phyloP scores from a whole-genome alignment of 2,797 vertebrate genomes.

The Sebastiscus tertius region DNA sequence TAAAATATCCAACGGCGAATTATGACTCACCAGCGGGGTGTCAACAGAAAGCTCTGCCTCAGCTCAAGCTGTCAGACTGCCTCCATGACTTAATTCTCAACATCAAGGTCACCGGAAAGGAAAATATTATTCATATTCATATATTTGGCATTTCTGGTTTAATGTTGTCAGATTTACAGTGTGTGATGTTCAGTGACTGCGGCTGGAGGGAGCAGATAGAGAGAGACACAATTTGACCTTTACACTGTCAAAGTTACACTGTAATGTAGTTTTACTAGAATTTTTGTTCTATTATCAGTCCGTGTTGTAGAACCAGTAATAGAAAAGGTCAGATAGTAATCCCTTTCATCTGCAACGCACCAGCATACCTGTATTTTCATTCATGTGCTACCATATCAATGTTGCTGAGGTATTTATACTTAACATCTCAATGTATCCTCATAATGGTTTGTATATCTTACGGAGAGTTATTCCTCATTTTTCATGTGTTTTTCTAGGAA shows the following conservation, averaged over 20 bases:
- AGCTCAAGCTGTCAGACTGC: conserved; percentile 59
- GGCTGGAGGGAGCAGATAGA: not conserved
- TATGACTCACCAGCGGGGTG: conserved; percentile 60
- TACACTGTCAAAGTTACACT: not conserved
- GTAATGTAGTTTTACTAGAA: not conserved
- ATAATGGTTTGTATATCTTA: not conserved
- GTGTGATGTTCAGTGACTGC: not conserved
- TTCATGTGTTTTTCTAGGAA: not conserved
- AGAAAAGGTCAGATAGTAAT: not conserved
- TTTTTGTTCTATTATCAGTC: not conserved
- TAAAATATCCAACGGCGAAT: conserved; percentile 64
- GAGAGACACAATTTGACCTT: conserved; percentile 20
- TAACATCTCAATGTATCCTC: not conserved
- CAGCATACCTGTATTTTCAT: not conserved
- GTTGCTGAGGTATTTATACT: not conserved
- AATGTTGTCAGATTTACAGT: conserved; percentile 13
- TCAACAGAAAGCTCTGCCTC: conserved; percentile 62
- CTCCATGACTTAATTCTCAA: conserved; percentile 41
- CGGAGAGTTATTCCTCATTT: not conserved
- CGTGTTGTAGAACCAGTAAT: not conserved
- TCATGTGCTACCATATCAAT: not conserved
- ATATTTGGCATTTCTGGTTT: conserved; percentile 36
- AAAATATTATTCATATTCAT: conserved; percentile 47
- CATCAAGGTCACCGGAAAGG: conserved; percentile 58
- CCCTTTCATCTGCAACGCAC: not conserved